Evolutionary conservation across 2,888 invertebrate species (phyloP).

Genomic region (Oscheius onirici): DNA sequence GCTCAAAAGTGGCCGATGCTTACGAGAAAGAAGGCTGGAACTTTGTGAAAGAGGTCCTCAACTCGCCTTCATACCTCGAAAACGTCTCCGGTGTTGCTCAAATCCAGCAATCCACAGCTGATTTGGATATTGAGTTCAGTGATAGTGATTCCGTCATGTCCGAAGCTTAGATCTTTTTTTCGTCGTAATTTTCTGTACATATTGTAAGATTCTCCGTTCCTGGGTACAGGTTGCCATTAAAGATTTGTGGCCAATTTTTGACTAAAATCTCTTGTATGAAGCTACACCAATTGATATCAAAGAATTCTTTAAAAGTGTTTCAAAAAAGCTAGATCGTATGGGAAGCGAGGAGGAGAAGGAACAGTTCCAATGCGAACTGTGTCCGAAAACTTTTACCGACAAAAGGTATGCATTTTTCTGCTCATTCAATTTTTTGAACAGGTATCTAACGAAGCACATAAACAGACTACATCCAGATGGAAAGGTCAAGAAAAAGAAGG

Average conservation of each 20-base stretch:
- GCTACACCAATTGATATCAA: no score
- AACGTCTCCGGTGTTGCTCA: conserved; percentile 83
- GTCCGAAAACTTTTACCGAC: conserved; percentile 36
- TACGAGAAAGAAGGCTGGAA: conserved; percentile 52
- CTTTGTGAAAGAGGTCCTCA: conserved; percentile 70
- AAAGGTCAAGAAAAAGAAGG: conserved; percentile 19
- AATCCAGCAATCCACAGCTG: conserved; percentile 72
- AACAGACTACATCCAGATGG: conserved; percentile 42
- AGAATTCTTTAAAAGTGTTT: no score
- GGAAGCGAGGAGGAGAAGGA: neutral
- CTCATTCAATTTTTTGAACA: conserved; percentile 16
- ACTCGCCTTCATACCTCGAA: conserved; percentile 81
- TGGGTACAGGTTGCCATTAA: neutral
- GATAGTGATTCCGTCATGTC: conserved; percentile 39
- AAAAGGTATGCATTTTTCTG: neutral
- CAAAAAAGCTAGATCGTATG: no score
- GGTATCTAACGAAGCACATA: conserved; percentile 50
- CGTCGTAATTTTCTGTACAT: conserved; percentile 22
- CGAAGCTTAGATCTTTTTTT: no score
- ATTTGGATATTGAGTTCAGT: conserved; percentile 48
- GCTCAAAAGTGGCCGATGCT: conserved; percentile 73
- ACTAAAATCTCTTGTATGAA: no score
- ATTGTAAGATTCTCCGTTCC: neutral
- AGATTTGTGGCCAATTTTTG: neutral
- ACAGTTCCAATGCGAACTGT: conserved; percentile 33